Evolutionary conservation across 2,797 vertebrate genomes (phyloP).

Genomic region (Tadarida brasiliensis): DNA sequence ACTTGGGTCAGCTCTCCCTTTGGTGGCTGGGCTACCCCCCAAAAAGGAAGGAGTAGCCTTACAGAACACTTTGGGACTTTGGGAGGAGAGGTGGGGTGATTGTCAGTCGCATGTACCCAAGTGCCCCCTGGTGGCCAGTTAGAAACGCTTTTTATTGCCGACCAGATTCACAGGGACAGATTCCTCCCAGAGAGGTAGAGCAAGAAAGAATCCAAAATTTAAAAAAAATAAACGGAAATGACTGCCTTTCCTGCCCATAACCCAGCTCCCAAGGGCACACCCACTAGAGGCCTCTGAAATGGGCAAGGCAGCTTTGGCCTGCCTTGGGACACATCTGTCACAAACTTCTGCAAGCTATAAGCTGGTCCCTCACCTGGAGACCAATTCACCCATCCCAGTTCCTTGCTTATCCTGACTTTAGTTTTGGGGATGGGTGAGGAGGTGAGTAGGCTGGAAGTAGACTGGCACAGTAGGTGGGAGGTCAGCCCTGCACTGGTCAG

Average conservation of each 20-base stretch:
- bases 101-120: background rate
- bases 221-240: background rate
- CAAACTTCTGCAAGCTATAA: background rate
- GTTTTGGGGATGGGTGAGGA: background rate
- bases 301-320: background rate
- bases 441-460: too few species aligned
- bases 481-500: background rate
- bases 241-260: background rate
- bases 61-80: background rate
- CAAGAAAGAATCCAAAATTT: background rate
- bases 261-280: background rate
- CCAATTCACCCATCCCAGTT: background rate
- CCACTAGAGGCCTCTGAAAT: background rate
- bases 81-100: fast-evolving
- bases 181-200: background rate
- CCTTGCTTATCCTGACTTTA: background rate
- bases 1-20: background rate
- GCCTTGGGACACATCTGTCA: background rate
- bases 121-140: slow-evolving; percentile 24
- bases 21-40: background rate
- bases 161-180: background rate
- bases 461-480: background rate
- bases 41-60: background rate
- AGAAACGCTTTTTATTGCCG: background rate
- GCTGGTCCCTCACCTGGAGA: background rate